Evolutionary conservation across 2,888 invertebrate genomes (phyloP).

Genomic region (Nysson spinosus): DNA sequence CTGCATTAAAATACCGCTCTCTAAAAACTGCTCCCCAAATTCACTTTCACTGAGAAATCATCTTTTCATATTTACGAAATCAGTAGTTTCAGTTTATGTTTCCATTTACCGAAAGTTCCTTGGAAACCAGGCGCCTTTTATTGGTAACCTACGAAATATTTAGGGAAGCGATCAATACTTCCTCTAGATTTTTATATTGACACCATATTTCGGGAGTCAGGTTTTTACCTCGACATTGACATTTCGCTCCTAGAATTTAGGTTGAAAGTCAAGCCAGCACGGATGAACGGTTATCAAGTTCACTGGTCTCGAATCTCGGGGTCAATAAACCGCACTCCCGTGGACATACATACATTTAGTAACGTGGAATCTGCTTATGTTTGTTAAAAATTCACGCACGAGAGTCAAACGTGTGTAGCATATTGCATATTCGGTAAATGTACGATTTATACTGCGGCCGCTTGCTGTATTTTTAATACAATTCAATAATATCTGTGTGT

Average conservation of each 20-base stretch:
- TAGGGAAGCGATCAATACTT: no score
- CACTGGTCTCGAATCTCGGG: constrained; percentile 29
- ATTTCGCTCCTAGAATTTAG: constrained; percentile 39
- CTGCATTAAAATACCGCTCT: no score
- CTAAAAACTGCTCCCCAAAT: no score
- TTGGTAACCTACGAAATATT: no score
- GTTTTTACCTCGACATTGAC: constrained; percentile 41
- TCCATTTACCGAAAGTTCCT: neutral
- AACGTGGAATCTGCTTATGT: constrained; percentile 45
- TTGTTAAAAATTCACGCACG: constrained; percentile 61
- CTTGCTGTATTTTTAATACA: no score
- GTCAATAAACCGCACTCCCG: constrained; percentile 40
- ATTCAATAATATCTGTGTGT: no score
- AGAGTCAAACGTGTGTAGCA: constrained; percentile 64
- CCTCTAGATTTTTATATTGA: no score
- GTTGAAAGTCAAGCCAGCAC: constrained; percentile 14
- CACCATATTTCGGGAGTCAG: neutral
- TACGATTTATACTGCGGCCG: constrained; percentile 21
- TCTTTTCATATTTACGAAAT: no score
- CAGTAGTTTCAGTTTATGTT: no score
- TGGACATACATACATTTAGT: constrained; percentile 4
- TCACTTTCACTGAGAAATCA: no score
- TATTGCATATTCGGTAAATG: constrained; percentile 35
- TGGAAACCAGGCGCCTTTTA: no score
- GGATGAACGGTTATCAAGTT: constrained; percentile 18